Evolutionary conservation across 2,113 vertebrate species (phyloP).

Genomic region (Python bivittatus): DNA sequence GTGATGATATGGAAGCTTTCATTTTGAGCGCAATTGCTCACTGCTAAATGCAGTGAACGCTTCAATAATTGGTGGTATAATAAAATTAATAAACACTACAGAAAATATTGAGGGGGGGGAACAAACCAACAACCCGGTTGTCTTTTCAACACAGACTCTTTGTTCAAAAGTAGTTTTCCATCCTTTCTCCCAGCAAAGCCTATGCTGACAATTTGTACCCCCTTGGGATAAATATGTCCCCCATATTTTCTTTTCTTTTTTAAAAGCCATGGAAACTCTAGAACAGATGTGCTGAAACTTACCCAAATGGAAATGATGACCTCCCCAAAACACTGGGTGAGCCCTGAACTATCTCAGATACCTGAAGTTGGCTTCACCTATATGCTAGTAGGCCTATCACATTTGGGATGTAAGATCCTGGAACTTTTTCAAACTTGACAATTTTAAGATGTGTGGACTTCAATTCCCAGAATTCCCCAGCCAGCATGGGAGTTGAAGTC

Average conservation of each 20-base stretch:
- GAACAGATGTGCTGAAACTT: no score
- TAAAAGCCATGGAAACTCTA: no score
- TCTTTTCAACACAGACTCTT: neutral
- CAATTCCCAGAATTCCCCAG: neutral
- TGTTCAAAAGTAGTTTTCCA: constrained; percentile 7
- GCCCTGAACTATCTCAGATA: neutral
- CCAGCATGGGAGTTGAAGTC: neutral
- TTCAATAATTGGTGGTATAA: neutral
- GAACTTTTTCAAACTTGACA: neutral
- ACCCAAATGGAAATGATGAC: no score
- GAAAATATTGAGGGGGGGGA: neutral
- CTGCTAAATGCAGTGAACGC: neutral
- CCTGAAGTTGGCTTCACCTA: neutral
- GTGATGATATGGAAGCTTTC: constrained; percentile 44
- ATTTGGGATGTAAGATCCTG: neutral
- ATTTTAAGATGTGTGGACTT: neutral
- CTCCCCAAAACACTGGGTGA: neutral
- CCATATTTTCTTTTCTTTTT: no score
- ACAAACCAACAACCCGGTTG: neutral
- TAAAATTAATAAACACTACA: no score
- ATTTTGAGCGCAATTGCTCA: constrained; percentile 27
- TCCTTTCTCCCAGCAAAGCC: no score
- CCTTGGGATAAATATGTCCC: no score
- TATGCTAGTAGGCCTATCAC: neutral
- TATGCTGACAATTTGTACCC: no score